Evolutionary conservation across 1,140 invertebrate genomes (phyloP), one percentile per base, ranked within the genome.

Genomic region (Drosophila teissieri): DNA sequence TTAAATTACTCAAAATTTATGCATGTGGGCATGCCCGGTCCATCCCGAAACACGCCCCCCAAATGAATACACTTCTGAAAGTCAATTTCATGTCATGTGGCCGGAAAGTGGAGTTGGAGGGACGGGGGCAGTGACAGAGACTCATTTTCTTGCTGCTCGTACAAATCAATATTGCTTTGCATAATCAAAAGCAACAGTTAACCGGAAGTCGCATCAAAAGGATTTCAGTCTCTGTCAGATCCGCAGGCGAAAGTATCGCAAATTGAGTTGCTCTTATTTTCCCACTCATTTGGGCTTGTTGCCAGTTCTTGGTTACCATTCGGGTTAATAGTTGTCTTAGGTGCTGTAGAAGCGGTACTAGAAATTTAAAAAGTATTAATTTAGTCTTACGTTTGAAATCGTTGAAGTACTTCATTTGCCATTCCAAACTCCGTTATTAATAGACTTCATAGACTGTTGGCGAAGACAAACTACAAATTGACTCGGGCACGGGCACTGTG

Each of bases 381-480:
- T 39, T 4, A 14, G 37, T 39, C 7, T 27, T 27, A 27, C 1
- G 0, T 31, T 31, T 31, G 1, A 31, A 31, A 31, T 8, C 36
- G 14, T 37, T 37, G 3, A 11, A 37, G 15, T 11, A 44, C 15
- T 44, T 15, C 2, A 17, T 8, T 19, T 11, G 6, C 15, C 4
- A 17, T 15, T 5, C 12, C 24, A 7, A 49, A 34, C 45, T 17
- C 17, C 12, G 42, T 27, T 4, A 22, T 65, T 44, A 49, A 40
- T 19, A 10, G 45, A 68, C 65, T 57, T 70, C 24, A 42, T n/a
- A n/a, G 19, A 12, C 22, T 22, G 14, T 27, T 49, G n/a, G 12
- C 14, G 19, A 62, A 68, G 76, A 84, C 62, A 65, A 80, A 84
- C 80, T 84, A 77, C 80, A 85, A 84, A 84, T 84, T 44, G 61